Evolutionary conservation across 2,888 invertebrate genomes (phyloP).

Genomic region (Ceraclea dissimilis): DNA sequence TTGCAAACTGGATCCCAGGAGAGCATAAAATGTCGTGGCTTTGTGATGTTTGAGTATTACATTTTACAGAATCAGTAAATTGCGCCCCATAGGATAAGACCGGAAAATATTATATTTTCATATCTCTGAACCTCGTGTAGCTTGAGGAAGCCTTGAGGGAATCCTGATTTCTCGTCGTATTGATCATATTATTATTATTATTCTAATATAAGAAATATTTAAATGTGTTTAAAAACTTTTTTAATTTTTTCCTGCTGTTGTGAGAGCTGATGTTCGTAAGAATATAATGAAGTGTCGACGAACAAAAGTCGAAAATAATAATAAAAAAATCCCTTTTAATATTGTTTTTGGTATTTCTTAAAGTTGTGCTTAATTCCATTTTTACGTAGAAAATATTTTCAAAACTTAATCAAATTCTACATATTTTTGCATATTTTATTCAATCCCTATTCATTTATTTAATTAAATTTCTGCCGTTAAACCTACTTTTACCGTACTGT

Average conservation of each 20-base stretch:
- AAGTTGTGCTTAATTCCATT: not conserved
- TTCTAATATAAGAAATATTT: slow-evolving; percentile 4
- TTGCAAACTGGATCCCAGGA: not conserved
- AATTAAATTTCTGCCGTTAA: no score
- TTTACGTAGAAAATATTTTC: not conserved
- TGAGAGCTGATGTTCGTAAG: slow-evolving; percentile 3
- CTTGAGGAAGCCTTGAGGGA: slow-evolving; percentile 8
- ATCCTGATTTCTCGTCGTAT: slow-evolving; percentile 19
- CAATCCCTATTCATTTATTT: no score
- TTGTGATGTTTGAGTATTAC: not conserved
- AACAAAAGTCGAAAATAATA: not conserved
- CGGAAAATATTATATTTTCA: slow-evolving; percentile 15
- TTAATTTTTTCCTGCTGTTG: slow-evolving; percentile 15
- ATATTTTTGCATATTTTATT: no score
- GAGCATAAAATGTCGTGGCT: slow-evolving; percentile 11
- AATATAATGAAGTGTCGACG: not conserved
- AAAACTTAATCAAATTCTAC: no score
- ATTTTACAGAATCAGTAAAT: slow-evolving; percentile 21
- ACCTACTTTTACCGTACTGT: no score
- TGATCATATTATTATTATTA: slow-evolving; percentile 11
- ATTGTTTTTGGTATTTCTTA: not conserved
- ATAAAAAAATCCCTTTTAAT: no score
- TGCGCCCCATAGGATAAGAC: slow-evolving; percentile 17
- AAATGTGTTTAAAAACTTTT: slow-evolving; percentile 20
- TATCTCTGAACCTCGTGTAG: not conserved